Evolutionary conservation across 2,113 vertebrate species (phyloP).

Genomic region (Dipodomys spectabilis): DNA sequence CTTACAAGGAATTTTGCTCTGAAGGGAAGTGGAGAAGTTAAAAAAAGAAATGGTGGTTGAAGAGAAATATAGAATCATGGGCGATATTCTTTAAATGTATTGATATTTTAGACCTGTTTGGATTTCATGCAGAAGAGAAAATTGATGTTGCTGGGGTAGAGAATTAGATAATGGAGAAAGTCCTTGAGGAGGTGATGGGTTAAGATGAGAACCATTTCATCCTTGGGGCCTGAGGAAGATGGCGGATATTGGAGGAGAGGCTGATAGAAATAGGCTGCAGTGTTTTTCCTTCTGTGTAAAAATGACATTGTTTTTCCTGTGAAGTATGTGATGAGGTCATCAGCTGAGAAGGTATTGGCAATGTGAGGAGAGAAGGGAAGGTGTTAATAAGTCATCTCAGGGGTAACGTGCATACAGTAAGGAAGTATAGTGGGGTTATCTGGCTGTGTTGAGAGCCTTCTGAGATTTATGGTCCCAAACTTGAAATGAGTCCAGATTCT

Average conservation of each 20-base stretch:
- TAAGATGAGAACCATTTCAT: neutral
- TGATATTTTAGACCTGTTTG: neutral
- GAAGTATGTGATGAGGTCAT: slow-evolving; percentile 12
- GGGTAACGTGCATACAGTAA: neutral
- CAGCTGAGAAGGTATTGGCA: slow-evolving; percentile 15
- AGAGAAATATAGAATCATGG: neutral
- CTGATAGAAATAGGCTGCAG: neutral
- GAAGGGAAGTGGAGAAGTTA: slow-evolving; percentile 14
- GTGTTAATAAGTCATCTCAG: slow-evolving; percentile 47
- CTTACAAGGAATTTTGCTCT: neutral
- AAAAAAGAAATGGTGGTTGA: neutral
- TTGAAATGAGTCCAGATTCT: slow-evolving; percentile 67
- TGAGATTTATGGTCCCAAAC: slow-evolving; percentile 63
- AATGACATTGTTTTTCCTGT: neutral
- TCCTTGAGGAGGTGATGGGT: neutral
- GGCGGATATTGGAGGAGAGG: neutral
- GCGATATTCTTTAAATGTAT: neutral
- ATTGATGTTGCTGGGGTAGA: neutral
- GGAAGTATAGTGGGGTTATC: slow-evolving; percentile 35
- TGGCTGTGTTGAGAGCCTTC: slow-evolving; percentile 56
- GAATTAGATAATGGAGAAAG: neutral
- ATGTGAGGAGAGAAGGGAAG: slow-evolving; percentile 39
- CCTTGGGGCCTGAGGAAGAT: neutral
- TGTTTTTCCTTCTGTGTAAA: neutral
- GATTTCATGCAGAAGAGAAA: neutral